These are phyloP conservation scores for Mya arenaria DNA, from an alignment of 1,140 invertebrate genomes.

Conservation along the genomic window DNA sequence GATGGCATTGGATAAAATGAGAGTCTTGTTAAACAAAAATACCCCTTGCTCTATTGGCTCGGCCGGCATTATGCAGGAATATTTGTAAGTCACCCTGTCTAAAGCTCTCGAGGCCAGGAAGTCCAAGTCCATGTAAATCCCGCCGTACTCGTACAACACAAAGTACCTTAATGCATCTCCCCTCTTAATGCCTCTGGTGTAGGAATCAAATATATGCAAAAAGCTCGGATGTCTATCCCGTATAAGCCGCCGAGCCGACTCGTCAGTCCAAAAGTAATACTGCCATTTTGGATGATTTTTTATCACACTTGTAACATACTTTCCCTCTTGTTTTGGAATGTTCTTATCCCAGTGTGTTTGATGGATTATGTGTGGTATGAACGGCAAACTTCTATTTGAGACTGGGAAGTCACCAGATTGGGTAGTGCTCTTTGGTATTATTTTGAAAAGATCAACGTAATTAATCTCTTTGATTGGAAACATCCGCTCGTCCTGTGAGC, in stretches of 20 bases:
- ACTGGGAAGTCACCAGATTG: constrained; percentile 18
- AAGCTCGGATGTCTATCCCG: constrained; percentile 6
- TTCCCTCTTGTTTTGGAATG: background rate
- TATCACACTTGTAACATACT: background rate
- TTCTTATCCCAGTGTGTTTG: background rate
- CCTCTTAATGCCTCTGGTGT: constrained; percentile 2
- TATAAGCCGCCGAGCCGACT: background rate
- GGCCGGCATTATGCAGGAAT: constrained; percentile 70
- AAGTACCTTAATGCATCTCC: constrained; percentile 60
- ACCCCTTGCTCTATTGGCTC: constrained; percentile 71
- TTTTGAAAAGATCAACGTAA: no score
- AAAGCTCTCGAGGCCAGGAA: constrained; percentile 67
- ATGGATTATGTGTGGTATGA: constrained; percentile 19
- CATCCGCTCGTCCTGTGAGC: no score
- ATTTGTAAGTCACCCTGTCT: constrained; percentile 58
- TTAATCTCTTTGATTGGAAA: no score
- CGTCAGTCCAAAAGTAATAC: constrained; percentile 38
- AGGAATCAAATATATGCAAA: background rate
- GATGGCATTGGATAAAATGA: constrained; percentile 70
- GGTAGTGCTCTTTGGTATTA: no score
- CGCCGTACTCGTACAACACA: constrained; percentile 71
- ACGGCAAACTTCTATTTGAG: background rate
- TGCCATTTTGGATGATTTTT: constrained; percentile 56
- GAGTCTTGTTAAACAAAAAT: constrained; percentile 59
- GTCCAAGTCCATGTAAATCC: constrained; percentile 73